phyloP scores from a whole-genome alignment of 2,888 invertebrate species.

The Sclerodermus sp. region DNA sequence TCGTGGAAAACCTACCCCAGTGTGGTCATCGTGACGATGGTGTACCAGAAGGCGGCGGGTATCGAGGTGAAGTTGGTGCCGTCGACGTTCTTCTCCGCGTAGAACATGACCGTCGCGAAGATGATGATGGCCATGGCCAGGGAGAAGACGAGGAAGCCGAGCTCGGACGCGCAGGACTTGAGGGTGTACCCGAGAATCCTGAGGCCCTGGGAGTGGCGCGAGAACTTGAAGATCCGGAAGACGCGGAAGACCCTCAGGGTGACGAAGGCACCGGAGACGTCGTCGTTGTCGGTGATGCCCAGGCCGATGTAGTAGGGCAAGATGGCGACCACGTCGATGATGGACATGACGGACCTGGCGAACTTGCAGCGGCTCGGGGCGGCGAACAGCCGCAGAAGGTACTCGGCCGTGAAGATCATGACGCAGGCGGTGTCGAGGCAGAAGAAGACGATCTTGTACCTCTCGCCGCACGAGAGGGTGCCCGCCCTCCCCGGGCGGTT shows the following conservation, averaged over 20 bases:
- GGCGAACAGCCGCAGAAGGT: slow-evolving; percentile 91
- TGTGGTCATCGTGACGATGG: slow-evolving; percentile 99
- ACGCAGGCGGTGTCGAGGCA: slow-evolving; percentile 99
- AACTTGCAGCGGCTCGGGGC: slow-evolving; percentile 99
- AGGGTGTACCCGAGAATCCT: slow-evolving; percentile 98
- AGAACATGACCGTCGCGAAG: slow-evolving; percentile 99
- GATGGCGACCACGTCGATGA: slow-evolving; percentile 99
- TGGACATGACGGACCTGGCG: slow-evolving; percentile 97
- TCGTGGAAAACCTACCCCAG: slow-evolving; percentile 84
- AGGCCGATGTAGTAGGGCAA: slow-evolving; percentile 98
- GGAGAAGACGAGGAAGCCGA: slow-evolving; percentile 99
- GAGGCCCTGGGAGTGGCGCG: slow-evolving; percentile 97
- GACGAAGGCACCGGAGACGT: slow-evolving; percentile 98
- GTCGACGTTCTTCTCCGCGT: slow-evolving; percentile 98
- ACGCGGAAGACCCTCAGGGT: slow-evolving; percentile 98
- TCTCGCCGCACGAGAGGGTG: slow-evolving; percentile 92
- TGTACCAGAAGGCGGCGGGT: slow-evolving; percentile 99
- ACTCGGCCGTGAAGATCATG: slow-evolving; percentile 99
- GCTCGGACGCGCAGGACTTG: slow-evolving; percentile 97
- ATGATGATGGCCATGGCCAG: slow-evolving; percentile 99
- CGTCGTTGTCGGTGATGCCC: slow-evolving; percentile 96
- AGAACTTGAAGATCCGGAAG: slow-evolving; percentile 99
- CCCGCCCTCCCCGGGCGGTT: slow-evolving; percentile 84
- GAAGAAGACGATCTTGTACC: slow-evolving; percentile 98
- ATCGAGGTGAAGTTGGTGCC: slow-evolving; percentile 98